Base-by-base conservation (phyloP, 2,888 invertebrate species). In the Drosophila helvetica region DNA sequence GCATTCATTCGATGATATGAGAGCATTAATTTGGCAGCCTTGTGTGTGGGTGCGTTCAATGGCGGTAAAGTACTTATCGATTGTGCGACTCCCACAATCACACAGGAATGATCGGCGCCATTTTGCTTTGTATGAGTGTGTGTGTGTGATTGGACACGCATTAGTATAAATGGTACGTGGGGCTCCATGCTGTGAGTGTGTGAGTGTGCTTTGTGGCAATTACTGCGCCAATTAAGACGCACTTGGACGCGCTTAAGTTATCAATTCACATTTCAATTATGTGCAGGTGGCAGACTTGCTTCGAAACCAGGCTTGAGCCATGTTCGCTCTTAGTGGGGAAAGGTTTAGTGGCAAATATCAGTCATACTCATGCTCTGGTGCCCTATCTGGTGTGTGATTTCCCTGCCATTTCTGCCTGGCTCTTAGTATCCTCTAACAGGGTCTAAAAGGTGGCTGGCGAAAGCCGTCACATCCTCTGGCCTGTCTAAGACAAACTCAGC, bases 51-150 rank as follows among this genome's bases (percentile, higher is more conserved):
- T 64, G 53, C 60, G 52, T 38, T 48, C 45, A 52, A 22, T 27
- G 59, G 48, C n/a, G 42, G 56, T 55, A 46, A 53, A 64, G 73
- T 57, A 61, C 60, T 50, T 74, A 86, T 83, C 78, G 83, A 78
- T 83, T 83, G 86, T 71, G 60, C 67, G 51, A 71, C 61, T 77
- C 61, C 63, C 71, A 76, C 76, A 83, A 83, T 80, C 70, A 76
- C 62, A 70, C 80, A 80, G 71, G 66, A 71, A 67, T 63, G 66
- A 75, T 86, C 64, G 42, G 55, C 73, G 56, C 77, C 64, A 67
- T 79, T 77, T 38, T 54, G 50, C 18, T 17, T 62, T 15, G 33
- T 43, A 12, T 22, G 9, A 27, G 45, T 30, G 30, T 18, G 22
- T 48, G 27, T 47, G 9, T 22, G 68, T 57, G 54, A 51, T 53